Evolutionary conservation across 64 coral and sea anemone species (phyloP).

Genomic region (Exaiptasia diaphana): DNA sequence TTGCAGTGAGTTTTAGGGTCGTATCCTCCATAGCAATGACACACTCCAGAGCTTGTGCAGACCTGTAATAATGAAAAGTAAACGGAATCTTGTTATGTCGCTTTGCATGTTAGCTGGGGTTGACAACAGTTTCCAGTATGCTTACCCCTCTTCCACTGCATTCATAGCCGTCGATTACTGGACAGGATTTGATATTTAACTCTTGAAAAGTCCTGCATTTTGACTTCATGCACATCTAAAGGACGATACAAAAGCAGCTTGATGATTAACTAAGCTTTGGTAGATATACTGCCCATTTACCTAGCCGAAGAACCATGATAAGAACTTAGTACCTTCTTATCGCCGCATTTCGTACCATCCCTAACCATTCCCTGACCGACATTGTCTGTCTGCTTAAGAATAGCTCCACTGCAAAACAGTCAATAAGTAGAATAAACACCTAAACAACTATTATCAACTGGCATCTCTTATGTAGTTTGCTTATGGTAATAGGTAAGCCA

Average conservation of each 20-base stretch:
- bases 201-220: conserved; percentile 29
- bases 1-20: conserved; percentile 27
- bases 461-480: no score
- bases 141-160: conserved; percentile 64
- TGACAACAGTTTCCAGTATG: no score
- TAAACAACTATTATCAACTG: no score
- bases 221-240: conserved; percentile 61
- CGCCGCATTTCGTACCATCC: not conserved
- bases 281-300: not conserved
- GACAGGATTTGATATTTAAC: conserved; percentile 29
- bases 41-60: conserved; percentile 37
- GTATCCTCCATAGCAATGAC: conserved; percentile 61
- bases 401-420: not conserved
- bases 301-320: no score
- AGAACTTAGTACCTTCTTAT: not conserved
- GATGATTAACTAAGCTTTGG: not conserved
- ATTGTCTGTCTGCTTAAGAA: not conserved
- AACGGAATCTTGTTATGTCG: no score
- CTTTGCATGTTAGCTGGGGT: no score
- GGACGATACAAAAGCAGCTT: not conserved
- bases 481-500: no score
- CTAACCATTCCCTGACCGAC: not conserved
- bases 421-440: not conserved
- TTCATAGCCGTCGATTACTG: conserved; percentile 20
- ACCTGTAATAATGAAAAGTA: conserved; percentile 42